These are phyloP conservation scores for Dinomys branickii DNA, from an alignment of 2,113 vertebrate species.

Conservation along the genomic window DNA sequence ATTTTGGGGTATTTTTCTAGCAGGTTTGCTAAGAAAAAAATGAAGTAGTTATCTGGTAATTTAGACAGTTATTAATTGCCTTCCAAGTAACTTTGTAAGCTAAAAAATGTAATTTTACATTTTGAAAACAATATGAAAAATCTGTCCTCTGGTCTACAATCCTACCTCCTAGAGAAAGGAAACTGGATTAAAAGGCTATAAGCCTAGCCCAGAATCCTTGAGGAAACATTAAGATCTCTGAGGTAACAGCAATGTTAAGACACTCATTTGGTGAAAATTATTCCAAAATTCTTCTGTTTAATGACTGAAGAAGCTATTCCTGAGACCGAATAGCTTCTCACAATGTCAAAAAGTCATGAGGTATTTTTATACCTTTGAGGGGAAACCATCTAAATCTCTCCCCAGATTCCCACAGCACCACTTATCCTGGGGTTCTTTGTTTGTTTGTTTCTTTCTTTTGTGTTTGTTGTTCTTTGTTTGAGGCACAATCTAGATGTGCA, in stretches of 20 bases:
- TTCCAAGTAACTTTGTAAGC: not conserved
- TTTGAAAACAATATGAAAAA: not conserved
- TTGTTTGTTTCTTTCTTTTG: not conserved
- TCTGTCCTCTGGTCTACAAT: not conserved
- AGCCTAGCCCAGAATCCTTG: not conserved
- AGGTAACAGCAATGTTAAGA: not conserved
- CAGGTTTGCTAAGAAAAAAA: not conserved
- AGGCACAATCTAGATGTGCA: not conserved
- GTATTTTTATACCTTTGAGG: not conserved
- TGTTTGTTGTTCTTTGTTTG: not conserved
- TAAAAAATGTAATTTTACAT: not conserved
- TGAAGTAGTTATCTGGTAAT: not conserved
- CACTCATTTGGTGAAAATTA: not conserved
- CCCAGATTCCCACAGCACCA: not conserved
- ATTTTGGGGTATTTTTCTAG: not conserved
- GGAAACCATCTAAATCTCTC: not conserved
- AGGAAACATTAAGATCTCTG: not conserved
- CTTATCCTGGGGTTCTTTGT: not conserved
- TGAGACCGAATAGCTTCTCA: not conserved
- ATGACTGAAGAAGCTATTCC: too few relatives aligned
- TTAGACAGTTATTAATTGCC: not conserved
- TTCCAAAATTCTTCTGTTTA: conserved; percentile 1
- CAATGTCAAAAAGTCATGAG: not conserved
- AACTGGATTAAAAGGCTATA: not conserved
- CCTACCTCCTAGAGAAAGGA: not conserved